Evolutionary conservation across 2,113 vertebrate species (phyloP), one percentile per base, ranked within the genome.

Genomic region (Amphiprion ocellaris): DNA sequence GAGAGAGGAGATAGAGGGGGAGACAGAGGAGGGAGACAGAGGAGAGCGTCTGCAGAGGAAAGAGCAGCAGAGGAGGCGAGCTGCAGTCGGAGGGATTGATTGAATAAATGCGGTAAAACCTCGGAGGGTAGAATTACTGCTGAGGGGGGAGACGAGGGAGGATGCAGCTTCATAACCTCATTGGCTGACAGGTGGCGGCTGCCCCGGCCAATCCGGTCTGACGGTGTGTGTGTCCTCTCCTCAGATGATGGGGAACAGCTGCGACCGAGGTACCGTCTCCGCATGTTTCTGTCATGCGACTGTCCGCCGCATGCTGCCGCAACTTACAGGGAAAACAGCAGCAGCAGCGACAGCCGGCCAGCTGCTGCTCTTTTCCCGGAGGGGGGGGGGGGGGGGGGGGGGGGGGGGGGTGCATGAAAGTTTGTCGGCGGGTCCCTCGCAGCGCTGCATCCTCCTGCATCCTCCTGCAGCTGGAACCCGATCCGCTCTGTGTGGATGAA

Each of bases 161-260:
- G 93, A 92, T 15, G 83, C 78, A 77, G 69, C 82, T 68, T 63
- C 30, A 37, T 37, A 60, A 86, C 70, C 87, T 90, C 67, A 93
- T 90, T 92, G 90, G 92, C 89, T 84, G 86, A 88, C 77, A 74
- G 89, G 69, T 82, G 83, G 64, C 23, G 77, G 83, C 70, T 60
- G 74, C 82, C 82, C 21, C 14, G 69, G 74, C 92, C 92, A 92
- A 91, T 94, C 89, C 63, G 26, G 59, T 84, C 70, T 92, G 88
- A 90, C 89, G 64, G 63, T 77, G 69, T 88, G 83, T 91, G 75
- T 79, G 68, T 81, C 83, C 82, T 87, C 87, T 91, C 86, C 90
- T 89, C 92, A 92, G 91, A 96, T 96, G 95, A 99, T 99, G 97
- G 97, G 97, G 94, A 98, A 96, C 97, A 97, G 95, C 94, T 99